Base-by-base conservation (phyloP, 1,140 invertebrate genomes). In the Drosophila persimilis region DNA sequence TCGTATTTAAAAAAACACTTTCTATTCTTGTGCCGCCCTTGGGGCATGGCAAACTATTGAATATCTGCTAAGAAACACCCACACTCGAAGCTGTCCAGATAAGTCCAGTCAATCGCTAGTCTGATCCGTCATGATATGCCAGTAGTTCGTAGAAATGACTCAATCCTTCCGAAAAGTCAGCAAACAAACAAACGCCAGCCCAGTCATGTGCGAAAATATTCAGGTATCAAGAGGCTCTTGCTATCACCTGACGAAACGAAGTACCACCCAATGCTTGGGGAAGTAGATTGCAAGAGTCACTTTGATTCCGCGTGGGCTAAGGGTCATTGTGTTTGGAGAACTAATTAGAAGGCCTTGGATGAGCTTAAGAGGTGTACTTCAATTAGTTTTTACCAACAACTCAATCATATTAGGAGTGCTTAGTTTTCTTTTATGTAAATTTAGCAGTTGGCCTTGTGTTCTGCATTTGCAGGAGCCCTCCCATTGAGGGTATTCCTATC, bases 181-280 rank as follows among this genome's bases (percentile, higher is more conserved):
- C 15, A 71, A 71, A 53, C 15, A 71, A 71, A 71, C 54, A 71
- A 53, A 41, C 35, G 45, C 45, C 46, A 50, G 22, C 8, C 11
- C 11, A 44, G 20, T 55, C 26, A 45, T 57, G 29, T 71, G 60
- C 31, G 43, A 22, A 59, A 47, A 47, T 67, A 67, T 41, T 35
- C 13, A 11, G 20, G 26, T 53, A 56, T 69, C 54, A 71, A 31
- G 22, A 70, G 51, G 41, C 8, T 31, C 24, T 47, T 29, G 17
- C 31, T 70, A 59, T 41, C 20, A 8, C 26, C 7, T 15, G 9
- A 13, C 17, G 11, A 22, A 51, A 15, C 17, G 11, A 17, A 51
- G 67, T 71, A 43, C 64, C 56, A 52, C 15, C 15, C 8, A 17
- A 47, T 47, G 20, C 39, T 15, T 11, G 5, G 1, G 45, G 7